phyloP scores from a whole-genome alignment of 2,888 invertebrate species.

The Dromius quadrimaculatus region DNA sequence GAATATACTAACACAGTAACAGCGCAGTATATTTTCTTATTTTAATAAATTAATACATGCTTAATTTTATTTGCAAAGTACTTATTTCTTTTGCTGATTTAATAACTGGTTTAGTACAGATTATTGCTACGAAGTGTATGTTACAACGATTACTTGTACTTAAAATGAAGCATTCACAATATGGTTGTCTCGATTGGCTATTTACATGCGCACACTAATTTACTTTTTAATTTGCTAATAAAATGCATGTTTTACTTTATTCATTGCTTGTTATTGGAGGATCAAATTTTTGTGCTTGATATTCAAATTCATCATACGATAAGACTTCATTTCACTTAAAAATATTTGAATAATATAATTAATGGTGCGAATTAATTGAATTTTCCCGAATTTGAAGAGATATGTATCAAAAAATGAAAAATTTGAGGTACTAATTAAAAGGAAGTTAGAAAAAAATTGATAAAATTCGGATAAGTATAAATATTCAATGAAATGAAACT shows the following conservation, averaged over 20 bases:
- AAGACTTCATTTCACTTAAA: background rate
- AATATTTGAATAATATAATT: background rate
- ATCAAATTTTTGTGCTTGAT: background rate
- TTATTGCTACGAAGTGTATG: conserved; percentile 48
- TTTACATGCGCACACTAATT: conserved; percentile 47
- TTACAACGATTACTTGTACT: conserved; percentile 45
- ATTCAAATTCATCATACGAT: conserved; percentile 6
- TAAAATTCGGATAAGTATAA: too few species aligned
- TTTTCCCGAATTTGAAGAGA: too few species aligned
- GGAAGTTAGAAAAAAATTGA: too few species aligned
- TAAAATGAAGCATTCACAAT: conserved; percentile 43
- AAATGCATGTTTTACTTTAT: conserved; percentile 40
- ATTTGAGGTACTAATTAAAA: too few species aligned
- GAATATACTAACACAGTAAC: conserved; percentile 1
- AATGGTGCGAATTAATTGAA: too few species aligned
- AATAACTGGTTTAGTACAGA: conserved; percentile 18
- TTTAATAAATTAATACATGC: conserved; percentile 18
- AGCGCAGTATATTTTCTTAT: background rate
- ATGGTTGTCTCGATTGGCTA: conserved; percentile 39
- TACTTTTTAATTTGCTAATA: conserved; percentile 33
- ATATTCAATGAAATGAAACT: too few species aligned
- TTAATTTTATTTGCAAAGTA: conserved; percentile 30
- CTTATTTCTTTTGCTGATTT: conserved; percentile 1
- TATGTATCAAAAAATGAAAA: too few species aligned
- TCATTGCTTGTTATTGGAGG: conserved; percentile 17